Evolutionary conservation across 2,888 invertebrate genomes (phyloP).

Genomic region (Leptopilina syphax): DNA sequence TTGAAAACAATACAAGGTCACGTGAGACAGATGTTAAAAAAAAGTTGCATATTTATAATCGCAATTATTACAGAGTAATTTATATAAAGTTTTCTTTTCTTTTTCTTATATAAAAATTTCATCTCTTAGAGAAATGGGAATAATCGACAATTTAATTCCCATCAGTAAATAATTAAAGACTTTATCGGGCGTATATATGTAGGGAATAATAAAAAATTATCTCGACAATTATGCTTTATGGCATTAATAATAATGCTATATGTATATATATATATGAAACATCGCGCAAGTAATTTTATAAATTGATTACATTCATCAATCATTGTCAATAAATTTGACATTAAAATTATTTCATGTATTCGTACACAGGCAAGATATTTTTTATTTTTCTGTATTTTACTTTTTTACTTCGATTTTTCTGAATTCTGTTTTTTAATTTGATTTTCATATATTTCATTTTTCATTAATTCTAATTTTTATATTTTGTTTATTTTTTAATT

Average conservation of each 20-base stretch:
- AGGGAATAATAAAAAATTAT: slow-evolving; percentile 23
- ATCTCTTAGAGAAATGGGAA: background rate
- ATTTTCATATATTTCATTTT: no score
- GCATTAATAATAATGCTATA: background rate
- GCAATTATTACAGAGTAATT: background rate
- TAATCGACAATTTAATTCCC: slow-evolving; percentile 2
- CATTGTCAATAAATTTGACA: slow-evolving; percentile 22
- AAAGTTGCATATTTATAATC: slow-evolving; percentile 6
- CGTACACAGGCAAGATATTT: background rate
- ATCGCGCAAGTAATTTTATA: slow-evolving; percentile 30
- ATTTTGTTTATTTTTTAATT: no score
- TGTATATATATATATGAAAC: background rate
- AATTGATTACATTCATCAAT: slow-evolving; percentile 34
- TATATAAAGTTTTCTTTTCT: background rate
- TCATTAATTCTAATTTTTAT: no score
- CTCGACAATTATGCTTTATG: slow-evolving; percentile 21
- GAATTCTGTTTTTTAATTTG: no score
- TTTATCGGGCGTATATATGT: background rate
- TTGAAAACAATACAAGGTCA: slow-evolving; percentile 31
- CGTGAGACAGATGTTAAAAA: background rate
- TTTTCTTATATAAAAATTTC: slow-evolving; percentile 3
- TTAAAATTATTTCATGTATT: slow-evolving; percentile 2
- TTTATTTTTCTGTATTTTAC: no score
- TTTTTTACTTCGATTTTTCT: no score
- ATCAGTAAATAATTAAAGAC: slow-evolving; percentile 30